Base-by-base conservation (phyloP, 1,140 invertebrate genomes). In the Paraescarpia echinospica region DNA sequence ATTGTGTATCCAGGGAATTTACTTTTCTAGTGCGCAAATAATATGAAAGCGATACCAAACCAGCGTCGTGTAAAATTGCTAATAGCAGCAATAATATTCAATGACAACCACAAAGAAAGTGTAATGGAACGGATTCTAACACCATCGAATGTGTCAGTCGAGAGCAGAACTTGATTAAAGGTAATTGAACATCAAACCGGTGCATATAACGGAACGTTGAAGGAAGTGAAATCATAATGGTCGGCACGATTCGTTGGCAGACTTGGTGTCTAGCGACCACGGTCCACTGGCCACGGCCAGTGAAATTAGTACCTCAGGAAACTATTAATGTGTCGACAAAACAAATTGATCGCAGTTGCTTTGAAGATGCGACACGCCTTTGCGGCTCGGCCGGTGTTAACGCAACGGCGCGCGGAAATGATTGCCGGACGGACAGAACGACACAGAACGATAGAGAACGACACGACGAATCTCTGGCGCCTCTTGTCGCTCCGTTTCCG, bases 241-340 rank as follows among this genome's bases (percentile, higher is more conserved):
- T 77, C 59, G 59, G 59, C 59, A 77, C 59, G 59, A 77, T 77
- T 77, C 59, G 59, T 77, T 18, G 59, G 59, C 59, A 77, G 59
- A 77, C 59, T 77, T 77, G 59, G 59, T 77, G 59, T 77, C 59
- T 77, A 2, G 18, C 59, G 59, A 18, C 59, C 59, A 77, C 59
- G 59, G 59, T 31, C 59, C 59, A 77, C 18, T 77, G 59, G 27
- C 59, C 59, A 77, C 22, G 59, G 59, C 59, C 59, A 18, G 59
- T 18, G 59, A 77, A 77, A 77, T 77, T 77, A 77, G 59, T 77
- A 18, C 59, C 59, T 18, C 59, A 12, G 59, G 59, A 77, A 77
- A 77, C 59, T 77, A 77, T 77, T 77, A 77, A 77, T 77, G 59
- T 77, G 59, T 77, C 59, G 59, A 77, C 59, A 77, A 77, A 77